These are phyloP conservation scores for Acronicta alni DNA, from an alignment of 2,888 invertebrate species.

Conservation along the genomic window DNA sequence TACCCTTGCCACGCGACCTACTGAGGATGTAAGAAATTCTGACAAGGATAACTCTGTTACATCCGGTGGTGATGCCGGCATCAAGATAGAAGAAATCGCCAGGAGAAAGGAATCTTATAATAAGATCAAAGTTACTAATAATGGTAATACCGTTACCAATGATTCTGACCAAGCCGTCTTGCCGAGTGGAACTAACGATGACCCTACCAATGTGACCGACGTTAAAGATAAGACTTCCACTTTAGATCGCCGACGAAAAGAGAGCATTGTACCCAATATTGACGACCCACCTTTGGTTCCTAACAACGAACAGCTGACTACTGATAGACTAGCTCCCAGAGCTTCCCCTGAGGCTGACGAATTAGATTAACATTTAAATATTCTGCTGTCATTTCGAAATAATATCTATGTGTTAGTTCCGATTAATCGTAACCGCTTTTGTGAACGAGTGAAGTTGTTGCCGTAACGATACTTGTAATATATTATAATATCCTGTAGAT, in stretches of 20 bases:
- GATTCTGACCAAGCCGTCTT: constrained; percentile 54
- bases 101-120: constrained; percentile 68
- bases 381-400: constrained; percentile 63
- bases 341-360: constrained; percentile 79
- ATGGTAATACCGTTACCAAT: constrained; percentile 59
- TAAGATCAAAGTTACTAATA: constrained; percentile 58
- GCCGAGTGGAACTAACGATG: constrained; percentile 59
- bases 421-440: constrained; percentile 70
- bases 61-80: constrained; percentile 60
- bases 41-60: constrained; percentile 64
- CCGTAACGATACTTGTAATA: constrained; percentile 59
- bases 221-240: constrained; percentile 67
- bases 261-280: constrained; percentile 54
- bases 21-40: constrained; percentile 51
- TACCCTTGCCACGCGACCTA: constrained; percentile 48
- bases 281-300: constrained; percentile 64
- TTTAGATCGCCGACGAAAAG: constrained; percentile 81
- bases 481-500: constrained; percentile 50
- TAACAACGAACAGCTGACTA: constrained; percentile 39
- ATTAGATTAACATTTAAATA: constrained; percentile 73
- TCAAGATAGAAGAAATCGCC: constrained; percentile 80
- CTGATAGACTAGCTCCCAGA: constrained; percentile 67
- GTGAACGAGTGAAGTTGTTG: constrained; percentile 64
- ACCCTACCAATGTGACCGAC: constrained; percentile 51
- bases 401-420: constrained; percentile 63